A percentile compares a stretch with the other conserved stretches of the same genome.
Conservation (phyloP, 2,888 invertebrate genomes). For the Ophion ellenae region DNA sequence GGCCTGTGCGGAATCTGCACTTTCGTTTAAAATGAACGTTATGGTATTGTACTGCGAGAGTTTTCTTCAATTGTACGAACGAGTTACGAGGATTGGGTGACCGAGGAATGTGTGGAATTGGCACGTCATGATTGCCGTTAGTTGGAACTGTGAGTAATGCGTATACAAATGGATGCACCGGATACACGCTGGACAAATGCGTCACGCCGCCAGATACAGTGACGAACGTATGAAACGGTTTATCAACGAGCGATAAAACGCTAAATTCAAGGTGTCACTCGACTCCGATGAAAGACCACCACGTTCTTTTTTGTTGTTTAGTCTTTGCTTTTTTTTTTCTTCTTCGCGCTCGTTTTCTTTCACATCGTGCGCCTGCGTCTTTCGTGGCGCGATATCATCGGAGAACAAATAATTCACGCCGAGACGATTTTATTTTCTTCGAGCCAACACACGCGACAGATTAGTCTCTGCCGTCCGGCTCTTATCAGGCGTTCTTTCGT, state of each 20-base stretch:
- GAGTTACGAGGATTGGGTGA: not conserved
- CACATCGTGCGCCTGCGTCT: not conserved
- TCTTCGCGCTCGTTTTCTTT: not conserved
- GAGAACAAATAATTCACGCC: not conserved
- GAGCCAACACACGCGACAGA: conserved; percentile 30
- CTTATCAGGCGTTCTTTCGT: conserved; percentile 42
- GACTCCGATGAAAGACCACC: not conserved
- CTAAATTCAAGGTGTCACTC: not conserved
- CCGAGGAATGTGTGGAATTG: not conserved
- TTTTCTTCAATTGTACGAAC: too few species aligned
- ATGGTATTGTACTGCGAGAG: too few species aligned
- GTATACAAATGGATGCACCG: not conserved
- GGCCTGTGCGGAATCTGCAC: too few species aligned
- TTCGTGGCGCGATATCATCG: not conserved
- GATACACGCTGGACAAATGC: not conserved
- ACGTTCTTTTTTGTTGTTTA: not conserved
- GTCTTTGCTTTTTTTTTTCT: not conserved
- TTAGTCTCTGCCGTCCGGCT: conserved; percentile 33
- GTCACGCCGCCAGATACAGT: not conserved
- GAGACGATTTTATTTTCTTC: conserved; percentile 14
- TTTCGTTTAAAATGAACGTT: too few species aligned
- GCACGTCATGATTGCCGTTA: not conserved
- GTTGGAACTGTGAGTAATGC: not conserved
- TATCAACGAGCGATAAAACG: not conserved
- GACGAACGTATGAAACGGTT: not conserved